Percentiles rank a stretch among this genome's conserved stretches.
phyloP scores from a whole-genome alignment of 2,113 vertebrate species.

The Proterorhinus semilunaris region DNA sequence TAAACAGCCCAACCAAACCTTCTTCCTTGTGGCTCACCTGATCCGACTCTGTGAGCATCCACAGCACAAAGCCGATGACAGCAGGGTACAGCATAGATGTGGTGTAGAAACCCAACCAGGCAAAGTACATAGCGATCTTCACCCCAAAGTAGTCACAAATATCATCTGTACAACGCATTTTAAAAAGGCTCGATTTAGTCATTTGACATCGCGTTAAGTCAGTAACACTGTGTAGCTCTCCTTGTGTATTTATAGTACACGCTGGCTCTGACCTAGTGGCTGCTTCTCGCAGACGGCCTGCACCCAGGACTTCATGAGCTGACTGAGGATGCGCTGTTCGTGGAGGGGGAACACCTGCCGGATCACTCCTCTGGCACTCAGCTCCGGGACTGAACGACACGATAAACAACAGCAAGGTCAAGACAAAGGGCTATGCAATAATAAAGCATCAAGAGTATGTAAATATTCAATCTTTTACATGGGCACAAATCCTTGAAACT shows the following conservation, averaged over 20 bases:
- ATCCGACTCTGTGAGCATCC: conserved; percentile 91
- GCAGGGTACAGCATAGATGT: conserved; percentile 96
- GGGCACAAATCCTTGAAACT: too few relatives aligned
- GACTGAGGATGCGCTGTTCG: conserved; percentile 91
- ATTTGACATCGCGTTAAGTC: neutral
- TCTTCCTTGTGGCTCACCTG: conserved; percentile 77
- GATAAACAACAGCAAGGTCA: neutral
- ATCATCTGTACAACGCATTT: conserved; percentile 79
- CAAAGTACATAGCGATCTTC: conserved; percentile 97
- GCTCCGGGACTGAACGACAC: conserved; percentile 83
- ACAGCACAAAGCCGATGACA: conserved; percentile 91
- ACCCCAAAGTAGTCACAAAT: conserved; percentile 98
- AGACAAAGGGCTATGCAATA: neutral
- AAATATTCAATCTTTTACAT: too few relatives aligned
- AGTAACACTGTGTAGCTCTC: too few relatives aligned
- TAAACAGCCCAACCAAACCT: too few relatives aligned
- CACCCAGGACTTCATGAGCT: conserved; percentile 97
- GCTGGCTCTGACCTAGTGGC: conserved; percentile 80
- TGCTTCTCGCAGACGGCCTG: conserved; percentile 94
- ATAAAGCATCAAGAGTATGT: neutral
- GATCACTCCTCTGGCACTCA: conserved; percentile 89
- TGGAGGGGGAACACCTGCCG: conserved; percentile 95
- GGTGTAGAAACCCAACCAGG: conserved; percentile 98
- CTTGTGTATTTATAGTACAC: too few relatives aligned
- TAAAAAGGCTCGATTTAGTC: neutral